These are phyloP conservation scores for Porites rus DNA, from an alignment of 92 coral and sea anemone species.

Conservation along the genomic window DNA sequence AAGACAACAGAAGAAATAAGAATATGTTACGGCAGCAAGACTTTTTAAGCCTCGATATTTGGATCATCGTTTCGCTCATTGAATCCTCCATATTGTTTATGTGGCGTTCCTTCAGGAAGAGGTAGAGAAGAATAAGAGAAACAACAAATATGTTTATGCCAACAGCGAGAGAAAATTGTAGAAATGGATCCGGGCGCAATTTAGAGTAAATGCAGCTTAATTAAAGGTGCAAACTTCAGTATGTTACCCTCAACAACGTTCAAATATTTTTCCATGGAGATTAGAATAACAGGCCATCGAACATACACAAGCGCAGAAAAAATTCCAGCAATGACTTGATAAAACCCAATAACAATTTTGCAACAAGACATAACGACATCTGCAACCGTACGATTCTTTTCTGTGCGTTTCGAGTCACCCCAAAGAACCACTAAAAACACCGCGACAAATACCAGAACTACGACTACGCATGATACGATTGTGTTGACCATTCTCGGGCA, in stretches of 20 bases:
- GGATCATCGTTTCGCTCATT: background rate
- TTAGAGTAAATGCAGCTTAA: background rate
- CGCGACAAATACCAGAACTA: constrained; percentile 42
- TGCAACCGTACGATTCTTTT: constrained; percentile 38
- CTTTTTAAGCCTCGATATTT: background rate
- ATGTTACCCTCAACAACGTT: constrained; percentile 34
- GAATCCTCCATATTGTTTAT: background rate
- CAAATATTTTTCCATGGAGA: constrained; percentile 41
- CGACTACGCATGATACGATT: constrained; percentile 20
- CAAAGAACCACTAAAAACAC: constrained; percentile 59
- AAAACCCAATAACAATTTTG: constrained; percentile 46
- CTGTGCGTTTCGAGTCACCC: constrained; percentile 64
- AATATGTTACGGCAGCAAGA: background rate
- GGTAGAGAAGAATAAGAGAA: background rate
- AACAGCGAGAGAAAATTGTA: background rate
- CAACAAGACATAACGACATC: constrained; percentile 50
- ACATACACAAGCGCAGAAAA: constrained; percentile 40
- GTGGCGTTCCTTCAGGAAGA: background rate
- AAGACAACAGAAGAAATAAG: background rate
- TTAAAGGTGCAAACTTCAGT: background rate
- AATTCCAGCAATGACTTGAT: constrained; percentile 51
- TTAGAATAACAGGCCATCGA: constrained; percentile 36
- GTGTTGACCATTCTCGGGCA: background rate
- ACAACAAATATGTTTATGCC: background rate
- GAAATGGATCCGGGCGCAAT: background rate